Percentiles rank a stretch among this genome's conserved stretches.
These are phyloP conservation scores for Meandrina meandrites DNA, from an alignment of 92 coral and sea anemone species.

Conservation along the genomic window DNA sequence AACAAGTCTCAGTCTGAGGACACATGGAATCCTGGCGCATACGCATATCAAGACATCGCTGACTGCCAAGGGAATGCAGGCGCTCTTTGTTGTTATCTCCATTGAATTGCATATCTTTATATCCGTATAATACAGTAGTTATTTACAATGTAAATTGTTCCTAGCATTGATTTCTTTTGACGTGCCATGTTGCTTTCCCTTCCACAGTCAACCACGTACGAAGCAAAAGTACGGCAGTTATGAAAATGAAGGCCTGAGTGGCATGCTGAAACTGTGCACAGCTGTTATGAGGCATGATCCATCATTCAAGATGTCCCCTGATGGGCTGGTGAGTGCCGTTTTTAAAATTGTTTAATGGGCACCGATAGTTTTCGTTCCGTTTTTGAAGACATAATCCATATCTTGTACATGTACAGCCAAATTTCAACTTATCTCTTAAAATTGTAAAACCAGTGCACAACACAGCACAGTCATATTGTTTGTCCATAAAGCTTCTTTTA, in stretches of 20 bases:
- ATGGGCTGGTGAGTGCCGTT: conserved; percentile 79
- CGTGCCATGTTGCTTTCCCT: neutral
- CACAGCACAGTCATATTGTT: too few relatives aligned
- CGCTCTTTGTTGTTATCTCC: too few relatives aligned
- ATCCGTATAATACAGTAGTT: too few relatives aligned
- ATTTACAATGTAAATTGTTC: neutral
- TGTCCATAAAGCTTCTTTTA: too few relatives aligned
- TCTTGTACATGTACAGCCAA: neutral
- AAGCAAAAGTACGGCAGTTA: conserved; percentile 66
- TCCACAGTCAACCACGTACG: conserved; percentile 37
- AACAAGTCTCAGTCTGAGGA: too few relatives aligned
- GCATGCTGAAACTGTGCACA: conserved; percentile 91
- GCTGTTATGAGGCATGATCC: conserved; percentile 99
- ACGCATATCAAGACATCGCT: too few relatives aligned
- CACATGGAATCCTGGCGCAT: too few relatives aligned
- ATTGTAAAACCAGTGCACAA: too few relatives aligned
- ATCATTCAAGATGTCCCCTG: conserved; percentile 80
- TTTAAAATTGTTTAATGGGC: neutral
- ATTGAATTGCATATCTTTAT: too few relatives aligned
- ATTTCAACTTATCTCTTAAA: too few relatives aligned
- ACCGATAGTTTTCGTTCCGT: neutral
- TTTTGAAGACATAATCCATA: neutral
- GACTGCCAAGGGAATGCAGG: too few relatives aligned
- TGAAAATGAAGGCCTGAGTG: conserved; percentile 93
- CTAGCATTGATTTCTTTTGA: neutral